A percentile compares a stretch with the other conserved stretches of the same genome.
These are phyloP conservation scores for Dryadula phaetusa DNA, from an alignment of 2,888 invertebrate genomes.

Conservation along the genomic window DNA sequence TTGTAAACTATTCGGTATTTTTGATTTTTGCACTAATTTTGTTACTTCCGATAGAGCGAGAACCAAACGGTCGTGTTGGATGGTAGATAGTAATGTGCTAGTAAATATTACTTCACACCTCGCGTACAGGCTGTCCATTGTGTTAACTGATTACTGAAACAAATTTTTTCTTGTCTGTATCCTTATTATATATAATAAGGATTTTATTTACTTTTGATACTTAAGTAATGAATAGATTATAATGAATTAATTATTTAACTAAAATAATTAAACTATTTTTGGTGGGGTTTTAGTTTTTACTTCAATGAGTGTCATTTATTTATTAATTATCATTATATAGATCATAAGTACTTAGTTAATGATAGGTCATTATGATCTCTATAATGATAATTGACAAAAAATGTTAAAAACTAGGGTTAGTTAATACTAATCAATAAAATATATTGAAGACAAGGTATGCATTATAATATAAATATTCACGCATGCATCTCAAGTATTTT, in stretches of 20 bases:
- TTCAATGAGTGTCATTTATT: not conserved
- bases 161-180: not conserved
- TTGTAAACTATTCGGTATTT: constrained; percentile 33
- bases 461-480: too few species aligned
- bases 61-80: constrained; percentile 32
- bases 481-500: too few species aligned
- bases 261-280: too few species aligned
- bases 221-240: not conserved
- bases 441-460: too few species aligned
- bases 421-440: too few species aligned
- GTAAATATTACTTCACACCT: constrained; percentile 38
- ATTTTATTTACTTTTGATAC: not conserved
- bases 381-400: too few species aligned
- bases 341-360: not conserved
- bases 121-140: constrained; percentile 41
- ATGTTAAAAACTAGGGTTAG: too few species aligned
- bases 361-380: too few species aligned
- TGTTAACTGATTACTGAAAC: not conserved
- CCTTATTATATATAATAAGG: not conserved
- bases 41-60: constrained; percentile 34
- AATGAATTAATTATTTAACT: not conserved
- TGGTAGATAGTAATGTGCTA: constrained; percentile 29
- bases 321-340: too few species aligned
- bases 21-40: constrained; percentile 19
- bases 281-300: too few species aligned